Conservation (phyloP, 2,888 invertebrate species). For the Lordiphosa andalusiaca region DNA sequence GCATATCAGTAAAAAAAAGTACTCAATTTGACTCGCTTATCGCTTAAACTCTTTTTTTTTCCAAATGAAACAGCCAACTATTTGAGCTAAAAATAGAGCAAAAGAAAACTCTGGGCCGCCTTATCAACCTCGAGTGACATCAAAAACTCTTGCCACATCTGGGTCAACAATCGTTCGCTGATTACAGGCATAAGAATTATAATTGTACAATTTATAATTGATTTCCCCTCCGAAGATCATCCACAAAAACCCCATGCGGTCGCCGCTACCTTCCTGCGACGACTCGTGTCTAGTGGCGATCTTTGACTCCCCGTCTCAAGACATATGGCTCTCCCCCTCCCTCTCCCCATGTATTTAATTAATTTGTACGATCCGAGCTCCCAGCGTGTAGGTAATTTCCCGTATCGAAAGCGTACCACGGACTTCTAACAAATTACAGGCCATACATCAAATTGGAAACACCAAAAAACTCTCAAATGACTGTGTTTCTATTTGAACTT, state of each 20-base stretch:
- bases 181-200: slow-evolving; percentile 3
- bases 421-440: slow-evolving; percentile 61
- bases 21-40: background rate
- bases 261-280: too few relatives aligned
- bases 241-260: too few relatives aligned
- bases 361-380: slow-evolving; percentile 65
- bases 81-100: slow-evolving; percentile 17
- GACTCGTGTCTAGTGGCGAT: slow-evolving; percentile 49
- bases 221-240: too few relatives aligned
- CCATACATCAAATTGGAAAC: slow-evolving; percentile 58
- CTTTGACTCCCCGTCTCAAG: slow-evolving; percentile 29
- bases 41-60: background rate
- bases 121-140: slow-evolving; percentile 55
- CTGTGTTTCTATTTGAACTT: slow-evolving; percentile 18
- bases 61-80: background rate
- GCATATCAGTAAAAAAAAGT: background rate
- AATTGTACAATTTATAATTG: too few relatives aligned
- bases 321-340: too few relatives aligned
- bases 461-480: slow-evolving; percentile 27
- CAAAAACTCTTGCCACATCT: slow-evolving; percentile 5
- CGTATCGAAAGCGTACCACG: slow-evolving; percentile 59
- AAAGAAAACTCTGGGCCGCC: slow-evolving; percentile 11
- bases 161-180: background rate
- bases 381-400: slow-evolving; percentile 67
- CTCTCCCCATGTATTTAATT: slow-evolving; percentile 57